Evolutionary conservation across 1,140 invertebrate species (phyloP).

Genomic region (Condylostylus longicornis): DNA sequence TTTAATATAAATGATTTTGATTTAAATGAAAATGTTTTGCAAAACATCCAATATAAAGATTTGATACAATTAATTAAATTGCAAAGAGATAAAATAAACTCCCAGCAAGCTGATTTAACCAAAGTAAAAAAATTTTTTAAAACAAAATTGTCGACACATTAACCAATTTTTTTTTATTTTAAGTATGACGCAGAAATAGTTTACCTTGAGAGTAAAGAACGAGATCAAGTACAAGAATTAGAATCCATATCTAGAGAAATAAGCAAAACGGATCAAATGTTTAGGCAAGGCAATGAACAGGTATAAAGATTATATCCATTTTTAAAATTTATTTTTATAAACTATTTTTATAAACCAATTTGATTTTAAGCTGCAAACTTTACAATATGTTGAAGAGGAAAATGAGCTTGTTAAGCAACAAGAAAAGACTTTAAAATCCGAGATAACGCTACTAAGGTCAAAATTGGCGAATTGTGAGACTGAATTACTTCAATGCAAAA

Average conservation of each 20-base stretch:
- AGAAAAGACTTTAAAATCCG: constrained; percentile 70
- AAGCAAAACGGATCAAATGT: constrained; percentile 55
- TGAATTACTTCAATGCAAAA: constrained; percentile 74
- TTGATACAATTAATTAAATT: constrained; percentile 74
- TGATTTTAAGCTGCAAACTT: constrained; percentile 46
- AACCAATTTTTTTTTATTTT: constrained; percentile 17
- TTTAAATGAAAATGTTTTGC: constrained; percentile 30
- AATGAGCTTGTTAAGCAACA: constrained; percentile 74
- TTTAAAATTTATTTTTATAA: constrained; percentile 4
- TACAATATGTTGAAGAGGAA: constrained; percentile 71
- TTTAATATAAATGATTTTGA: constrained; percentile 16
- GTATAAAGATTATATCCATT: constrained; percentile 28
- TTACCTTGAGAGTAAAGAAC: constrained; percentile 73
- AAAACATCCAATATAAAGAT: constrained; percentile 52
- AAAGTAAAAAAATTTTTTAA: constrained; percentile 40
- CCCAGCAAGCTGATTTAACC: constrained; percentile 76
- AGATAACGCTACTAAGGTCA: constrained; percentile 64
- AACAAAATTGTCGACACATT: constrained; percentile 1
- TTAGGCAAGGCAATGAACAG: constrained; percentile 60
- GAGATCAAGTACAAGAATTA: constrained; percentile 69
- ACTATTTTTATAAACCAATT: background rate
- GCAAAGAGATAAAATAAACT: constrained; percentile 73
- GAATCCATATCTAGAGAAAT: constrained; percentile 71
- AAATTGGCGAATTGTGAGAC: constrained; percentile 78
- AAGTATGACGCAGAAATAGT: constrained; percentile 78